Evolutionary conservation across 2,888 invertebrate genomes (phyloP).

Genomic region (Caenorhabditis becei): DNA sequence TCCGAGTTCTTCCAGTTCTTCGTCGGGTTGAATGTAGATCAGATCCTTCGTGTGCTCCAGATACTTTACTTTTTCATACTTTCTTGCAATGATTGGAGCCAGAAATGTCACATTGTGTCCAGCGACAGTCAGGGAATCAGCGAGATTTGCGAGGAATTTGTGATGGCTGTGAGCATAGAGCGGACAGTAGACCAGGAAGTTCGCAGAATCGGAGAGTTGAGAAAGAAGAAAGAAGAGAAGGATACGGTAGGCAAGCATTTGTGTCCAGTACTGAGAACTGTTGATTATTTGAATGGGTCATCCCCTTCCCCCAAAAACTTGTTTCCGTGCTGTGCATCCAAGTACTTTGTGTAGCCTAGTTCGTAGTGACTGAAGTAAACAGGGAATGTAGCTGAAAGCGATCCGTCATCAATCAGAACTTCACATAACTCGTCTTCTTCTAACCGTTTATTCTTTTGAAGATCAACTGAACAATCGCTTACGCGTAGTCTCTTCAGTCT

Average conservation of each 20-base stretch:
- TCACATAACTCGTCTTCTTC: neutral
- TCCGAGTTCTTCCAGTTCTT: slow-evolving; percentile 43
- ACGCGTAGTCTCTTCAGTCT: neutral
- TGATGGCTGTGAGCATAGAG: slow-evolving; percentile 54
- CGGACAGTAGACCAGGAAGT: slow-evolving; percentile 23
- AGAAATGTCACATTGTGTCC: slow-evolving; percentile 53
- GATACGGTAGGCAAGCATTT: too few species aligned
- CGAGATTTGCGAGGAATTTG: slow-evolving; percentile 40
- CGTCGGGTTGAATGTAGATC: slow-evolving; percentile 26
- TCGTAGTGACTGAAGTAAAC: slow-evolving; percentile 10
- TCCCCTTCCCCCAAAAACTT: neutral
- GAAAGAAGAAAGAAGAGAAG: neutral
- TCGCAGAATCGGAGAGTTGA: neutral
- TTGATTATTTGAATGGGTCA: neutral
- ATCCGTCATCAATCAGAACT: neutral
- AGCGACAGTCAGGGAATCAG: slow-evolving; percentile 36
- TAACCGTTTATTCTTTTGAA: neutral
- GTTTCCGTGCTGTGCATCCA: neutral
- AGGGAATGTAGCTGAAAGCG: neutral
- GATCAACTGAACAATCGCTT: neutral
- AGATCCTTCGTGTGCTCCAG: slow-evolving; percentile 36
- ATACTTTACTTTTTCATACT: slow-evolving; percentile 44
- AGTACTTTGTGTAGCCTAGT: slow-evolving; percentile 13
- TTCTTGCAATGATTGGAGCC: slow-evolving; percentile 35
- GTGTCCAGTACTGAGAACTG: too few species aligned